Evolutionary conservation across 2,797 vertebrate genomes (phyloP), one percentile per base, ranked within the genome.

Genomic region (Austrolebias charrua): DNA sequence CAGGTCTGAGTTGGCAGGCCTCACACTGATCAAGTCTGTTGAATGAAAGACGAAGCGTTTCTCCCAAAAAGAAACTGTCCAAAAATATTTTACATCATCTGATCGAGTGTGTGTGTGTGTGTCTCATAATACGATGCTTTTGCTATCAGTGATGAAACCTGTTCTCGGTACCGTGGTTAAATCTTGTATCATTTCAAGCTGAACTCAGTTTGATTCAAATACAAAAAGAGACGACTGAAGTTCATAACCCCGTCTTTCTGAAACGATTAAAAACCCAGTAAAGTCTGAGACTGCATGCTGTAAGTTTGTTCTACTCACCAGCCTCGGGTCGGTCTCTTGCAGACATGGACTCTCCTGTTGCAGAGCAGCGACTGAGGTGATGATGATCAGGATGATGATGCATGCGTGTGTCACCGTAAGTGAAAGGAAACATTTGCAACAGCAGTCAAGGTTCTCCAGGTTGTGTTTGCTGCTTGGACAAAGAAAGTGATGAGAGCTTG

Each of bases 381-480:
- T 69, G 60, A 55, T 57, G 60, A 55, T 57, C 2, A 24, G 1
- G 24, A 24, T 24, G 24, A 24, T 24, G 24, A 24, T 24, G 63
- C 18, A 55, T 45, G 60, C 51, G 24, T 59, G 67, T 54, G 74
- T 53, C 66, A 48, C 42, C 55, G 55, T 35, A 48, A 65, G 63
- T 68, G 58, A 62, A 67, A 58, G 65, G 29, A 67, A 56, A 63
- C 52, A 44, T 51, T 35, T 59, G 59, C 63, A 65, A 50, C 78
- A 75, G 60, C 71, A 69, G 57, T 73, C 70, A 76, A 77, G 79
- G 73, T 69, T 66, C 63, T 61, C 56, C 69, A 66, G 61, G 58
- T 60, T 69, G 69, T 66, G 74, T 83, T 70, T 74, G 76, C 76
- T 80, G 72, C 66, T 85, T 46, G 47, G 62, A 80, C 62, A 63